phyloP scores from a whole-genome alignment of 2,888 invertebrate species.

The Leucoma salicis region DNA sequence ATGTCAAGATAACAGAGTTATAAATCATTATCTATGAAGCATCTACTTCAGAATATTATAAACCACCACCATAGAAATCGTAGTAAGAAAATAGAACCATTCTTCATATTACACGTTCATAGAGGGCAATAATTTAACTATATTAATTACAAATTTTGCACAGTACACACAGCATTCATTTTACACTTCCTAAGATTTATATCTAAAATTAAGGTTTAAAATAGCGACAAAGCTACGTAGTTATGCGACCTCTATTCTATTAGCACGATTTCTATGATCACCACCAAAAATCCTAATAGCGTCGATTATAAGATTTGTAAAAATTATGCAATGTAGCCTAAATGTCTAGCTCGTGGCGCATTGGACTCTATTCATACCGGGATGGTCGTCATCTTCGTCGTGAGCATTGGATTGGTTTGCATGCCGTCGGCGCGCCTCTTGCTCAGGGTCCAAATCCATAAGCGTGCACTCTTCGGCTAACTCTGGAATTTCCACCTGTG shows the following conservation, averaged over 20 bases:
- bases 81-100: too few relatives aligned
- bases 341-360: conserved; percentile 87
- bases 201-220: too few relatives aligned
- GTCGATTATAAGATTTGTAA: not conserved
- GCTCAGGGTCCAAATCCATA: conserved; percentile 89
- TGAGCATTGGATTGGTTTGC: conserved; percentile 84
- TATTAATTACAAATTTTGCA: too few relatives aligned
- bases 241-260: too few relatives aligned
- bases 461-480: conserved; percentile 88
- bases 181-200: too few relatives aligned
- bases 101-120: too few relatives aligned
- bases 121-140: too few relatives aligned
- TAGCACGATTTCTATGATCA: too few relatives aligned
- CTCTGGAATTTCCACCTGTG: conserved; percentile 85
- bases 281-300: not conserved
- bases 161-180: too few relatives aligned
- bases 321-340: not conserved
- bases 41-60: not conserved
- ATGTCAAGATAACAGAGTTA: not conserved
- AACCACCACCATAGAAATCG: not conserved
- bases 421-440: conserved; percentile 85
- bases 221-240: too few relatives aligned
- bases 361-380: conserved; percentile 87
- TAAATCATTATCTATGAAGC: not conserved
- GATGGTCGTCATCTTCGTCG: conserved; percentile 89